Evolutionary conservation across 2,113 vertebrate species (phyloP), one percentile per base, ranked within the genome.

Genomic region (Daubentonia madagascariensis): DNA sequence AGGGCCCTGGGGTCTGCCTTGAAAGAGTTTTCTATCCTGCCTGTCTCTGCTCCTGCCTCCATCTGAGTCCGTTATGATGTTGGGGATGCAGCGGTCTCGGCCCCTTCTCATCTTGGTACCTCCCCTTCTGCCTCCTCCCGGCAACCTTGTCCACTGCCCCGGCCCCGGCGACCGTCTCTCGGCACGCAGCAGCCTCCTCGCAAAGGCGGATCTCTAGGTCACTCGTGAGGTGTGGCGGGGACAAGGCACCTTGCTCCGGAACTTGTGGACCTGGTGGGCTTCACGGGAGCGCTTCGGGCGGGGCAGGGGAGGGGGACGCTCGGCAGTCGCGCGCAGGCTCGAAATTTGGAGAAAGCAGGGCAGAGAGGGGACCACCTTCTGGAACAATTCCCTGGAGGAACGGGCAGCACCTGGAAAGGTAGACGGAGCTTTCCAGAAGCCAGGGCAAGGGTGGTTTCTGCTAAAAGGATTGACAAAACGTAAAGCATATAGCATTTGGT

Each of bases 81-180:
- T n/a, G 70, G 48, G 4, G 45, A 8, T 45, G 57, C 32, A 6
- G 12, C 1, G 22, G 54, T 61, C 23, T 43, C 17, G 14, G 30
- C n/a, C 43, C 32, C 35, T 37, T 52, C 45, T 76, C 35, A 17
- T 16, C 23, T 7, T 8, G 5, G 63, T 16, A 1, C n/a, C 32
- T 75, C 57, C 1, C 8, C 18, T 75, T 2, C 76, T 0, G 10
- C 57, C n/a, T 18, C 28, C 30, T 52, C 57, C 54, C 0, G 4
- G 12, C 3, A 6, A 6, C 17, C 10, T 13, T 0, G 11, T 4
- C 9, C 37, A 0, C 40, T 30, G 14, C 16, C 28, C 7, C 9
- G 5, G 28, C 5, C 0, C 6, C 1, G 4, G 20, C 22, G 6
- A 8, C 30, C 8, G 6, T 25, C 8, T 61, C 17, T 72, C 35